Evolutionary conservation across 2,797 vertebrate genomes (phyloP), one percentile per base, ranked within the genome.

Genomic region (Saxicola maurus): DNA sequence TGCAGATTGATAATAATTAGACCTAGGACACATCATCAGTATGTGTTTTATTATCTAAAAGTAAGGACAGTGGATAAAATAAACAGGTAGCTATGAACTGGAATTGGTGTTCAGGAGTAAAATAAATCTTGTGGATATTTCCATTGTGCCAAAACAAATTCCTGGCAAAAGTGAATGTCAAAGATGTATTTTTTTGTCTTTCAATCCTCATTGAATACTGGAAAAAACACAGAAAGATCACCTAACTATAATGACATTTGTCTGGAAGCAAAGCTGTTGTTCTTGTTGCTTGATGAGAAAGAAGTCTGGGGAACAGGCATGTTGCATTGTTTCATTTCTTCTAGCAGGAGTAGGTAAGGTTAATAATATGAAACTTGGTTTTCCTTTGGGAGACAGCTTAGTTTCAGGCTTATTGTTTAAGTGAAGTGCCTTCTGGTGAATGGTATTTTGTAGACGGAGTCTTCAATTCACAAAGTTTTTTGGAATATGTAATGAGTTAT

Each of bases 61-160:
- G 51, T 67, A 45, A 15, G 28, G 57, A 33, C 31, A 74, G 13
- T 48, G 31, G 35, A 61, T 85, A 61, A 90, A 89, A 66, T 64
- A 80, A 80, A 64, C 5, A 40, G 33, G 25, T 87, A 61, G 25
- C 64, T 85, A 23, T 81, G 46, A 75, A 49, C 38, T 87, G 55
- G 30, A 65, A 81, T 42, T 68, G 11, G 7, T 83, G 7, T 76
- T 82, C 65, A 68, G 86, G 75, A 91, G 66, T 48, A 82, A 93
- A 79, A 49, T 56, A 79, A 88, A 62, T 68, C 37, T 38, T 80
- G 51, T 59, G 66, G 43, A 19, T 78, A 40, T 81, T 89, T 92
- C 73, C 13, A 5, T 73, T 83, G 30, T 91, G 62, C 79, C 79
- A 92, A 94, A 86, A 82, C 5, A 94, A 94, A 89, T 68, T 82